Evolutionary conservation across 2,113 vertebrate species (phyloP).

Genomic region (Gorsachius goisagi): DNA sequence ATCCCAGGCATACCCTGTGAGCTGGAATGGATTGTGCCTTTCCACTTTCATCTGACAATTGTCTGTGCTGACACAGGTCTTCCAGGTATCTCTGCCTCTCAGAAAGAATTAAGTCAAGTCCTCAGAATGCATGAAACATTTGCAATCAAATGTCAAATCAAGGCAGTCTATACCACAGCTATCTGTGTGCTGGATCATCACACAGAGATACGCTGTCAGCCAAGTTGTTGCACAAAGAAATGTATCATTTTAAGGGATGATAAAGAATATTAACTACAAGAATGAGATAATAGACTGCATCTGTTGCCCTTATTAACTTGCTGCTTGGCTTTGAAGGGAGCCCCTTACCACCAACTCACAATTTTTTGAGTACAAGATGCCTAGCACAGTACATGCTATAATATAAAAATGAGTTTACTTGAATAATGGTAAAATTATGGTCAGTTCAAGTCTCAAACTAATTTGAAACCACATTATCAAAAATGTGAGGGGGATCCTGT

Average conservation of each 20-base stretch:
- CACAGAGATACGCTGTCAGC: neutral
- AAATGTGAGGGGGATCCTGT: neutral
- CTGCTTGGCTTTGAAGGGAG: neutral
- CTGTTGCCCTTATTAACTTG: neutral
- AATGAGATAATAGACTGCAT: neutral
- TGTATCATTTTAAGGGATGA: neutral
- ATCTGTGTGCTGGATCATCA: neutral
- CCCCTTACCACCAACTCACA: neutral
- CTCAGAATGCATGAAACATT: neutral
- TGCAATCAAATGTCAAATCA: neutral
- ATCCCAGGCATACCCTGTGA: neutral
- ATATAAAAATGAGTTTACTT: neutral
- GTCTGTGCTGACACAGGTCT: neutral
- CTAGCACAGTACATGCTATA: neutral
- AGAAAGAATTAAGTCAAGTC: neutral
- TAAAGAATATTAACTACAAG: neutral
- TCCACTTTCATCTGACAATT: neutral
- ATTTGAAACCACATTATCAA: neutral
- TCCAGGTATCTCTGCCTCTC: neutral
- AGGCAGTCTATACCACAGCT: neutral
- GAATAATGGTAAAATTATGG: neutral
- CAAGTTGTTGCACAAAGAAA: neutral
- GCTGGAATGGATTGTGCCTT: neutral
- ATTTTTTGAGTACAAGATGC: neutral
- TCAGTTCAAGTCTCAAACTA: neutral